Evolutionary conservation across 2,797 vertebrate species (phyloP).

Genomic region (Myioborus miniatus): DNA sequence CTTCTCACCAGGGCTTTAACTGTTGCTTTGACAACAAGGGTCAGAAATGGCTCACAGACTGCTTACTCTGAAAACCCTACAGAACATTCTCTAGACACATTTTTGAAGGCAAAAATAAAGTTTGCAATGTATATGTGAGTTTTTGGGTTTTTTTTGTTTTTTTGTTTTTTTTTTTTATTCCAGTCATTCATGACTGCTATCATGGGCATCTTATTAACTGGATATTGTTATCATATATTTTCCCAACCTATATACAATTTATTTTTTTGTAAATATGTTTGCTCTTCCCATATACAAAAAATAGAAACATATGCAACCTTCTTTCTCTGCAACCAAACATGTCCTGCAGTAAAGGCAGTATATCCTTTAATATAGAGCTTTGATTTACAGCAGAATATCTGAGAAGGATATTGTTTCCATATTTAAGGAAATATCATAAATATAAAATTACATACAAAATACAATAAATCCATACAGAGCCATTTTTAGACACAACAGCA

Average conservation of each 20-base stretch:
- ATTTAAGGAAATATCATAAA: background rate
- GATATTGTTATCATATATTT: background rate
- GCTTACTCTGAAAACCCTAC: background rate
- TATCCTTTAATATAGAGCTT: background rate
- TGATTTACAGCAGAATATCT: background rate
- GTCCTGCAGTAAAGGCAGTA: background rate
- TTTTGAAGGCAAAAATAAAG: background rate
- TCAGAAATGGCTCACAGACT: background rate
- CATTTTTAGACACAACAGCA: background rate
- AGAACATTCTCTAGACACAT: background rate
- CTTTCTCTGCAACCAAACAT: background rate
- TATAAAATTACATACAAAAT: background rate
- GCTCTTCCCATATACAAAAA: background rate
- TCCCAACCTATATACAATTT: background rate
- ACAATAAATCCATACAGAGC: background rate
- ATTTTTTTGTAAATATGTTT: background rate
- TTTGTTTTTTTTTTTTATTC: background rate
- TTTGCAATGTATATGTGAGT: fast-evolving
- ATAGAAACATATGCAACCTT: background rate
- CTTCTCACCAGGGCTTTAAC: background rate
- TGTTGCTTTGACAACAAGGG: background rate
- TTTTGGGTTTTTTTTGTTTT: background rate
- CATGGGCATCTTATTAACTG: background rate
- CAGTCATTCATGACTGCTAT: background rate
- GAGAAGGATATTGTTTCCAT: background rate